These are phyloP conservation scores for Nasonia giraulti DNA, from an alignment of 1,140 invertebrate genomes.

Conservation along the genomic window DNA sequence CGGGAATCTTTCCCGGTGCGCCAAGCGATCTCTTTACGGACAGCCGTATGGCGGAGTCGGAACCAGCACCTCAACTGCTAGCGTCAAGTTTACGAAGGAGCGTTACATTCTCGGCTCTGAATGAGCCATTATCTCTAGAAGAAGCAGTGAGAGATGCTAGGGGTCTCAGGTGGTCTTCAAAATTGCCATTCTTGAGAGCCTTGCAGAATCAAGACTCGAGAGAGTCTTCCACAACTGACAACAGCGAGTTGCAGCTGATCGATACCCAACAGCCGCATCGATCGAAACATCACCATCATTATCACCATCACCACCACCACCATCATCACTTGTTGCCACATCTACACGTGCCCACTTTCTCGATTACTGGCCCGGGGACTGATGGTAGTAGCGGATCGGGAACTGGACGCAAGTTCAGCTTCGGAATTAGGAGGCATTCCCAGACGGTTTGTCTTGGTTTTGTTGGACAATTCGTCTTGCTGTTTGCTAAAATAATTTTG, in stretches of 20 bases:
- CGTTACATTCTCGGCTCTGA: constrained; percentile 35
- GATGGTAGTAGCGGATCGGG: constrained; percentile 58
- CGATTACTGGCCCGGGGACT: constrained; percentile 69
- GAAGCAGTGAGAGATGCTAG: constrained; percentile 31
- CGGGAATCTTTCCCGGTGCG: constrained; percentile 60
- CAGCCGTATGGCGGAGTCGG: neutral
- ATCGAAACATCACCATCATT: constrained; percentile 57
- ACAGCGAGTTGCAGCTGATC: constrained; percentile 25
- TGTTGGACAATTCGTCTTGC: neutral
- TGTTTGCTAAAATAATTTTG: constrained; percentile 19
- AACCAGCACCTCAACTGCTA: neutral
- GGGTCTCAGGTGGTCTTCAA: constrained; percentile 56
- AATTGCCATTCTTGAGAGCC: constrained; percentile 70
- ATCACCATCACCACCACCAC: constrained; percentile 61
- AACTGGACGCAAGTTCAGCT: constrained; percentile 73
- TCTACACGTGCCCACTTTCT: constrained; percentile 74
- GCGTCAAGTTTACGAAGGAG: constrained; percentile 22
- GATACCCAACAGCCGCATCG: constrained; percentile 54
- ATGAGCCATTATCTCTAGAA: constrained; percentile 25
- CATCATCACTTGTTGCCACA: constrained; percentile 65
- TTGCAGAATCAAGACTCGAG: constrained; percentile 59
- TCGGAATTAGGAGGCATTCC: constrained; percentile 75
- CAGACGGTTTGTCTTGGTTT: constrained; percentile 71
- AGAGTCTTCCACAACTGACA: constrained; percentile 10
- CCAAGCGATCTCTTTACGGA: constrained; percentile 54